Base-by-base conservation (phyloP, 2,888 invertebrate genomes). In the Zaprionus obscuricornis region DNA sequence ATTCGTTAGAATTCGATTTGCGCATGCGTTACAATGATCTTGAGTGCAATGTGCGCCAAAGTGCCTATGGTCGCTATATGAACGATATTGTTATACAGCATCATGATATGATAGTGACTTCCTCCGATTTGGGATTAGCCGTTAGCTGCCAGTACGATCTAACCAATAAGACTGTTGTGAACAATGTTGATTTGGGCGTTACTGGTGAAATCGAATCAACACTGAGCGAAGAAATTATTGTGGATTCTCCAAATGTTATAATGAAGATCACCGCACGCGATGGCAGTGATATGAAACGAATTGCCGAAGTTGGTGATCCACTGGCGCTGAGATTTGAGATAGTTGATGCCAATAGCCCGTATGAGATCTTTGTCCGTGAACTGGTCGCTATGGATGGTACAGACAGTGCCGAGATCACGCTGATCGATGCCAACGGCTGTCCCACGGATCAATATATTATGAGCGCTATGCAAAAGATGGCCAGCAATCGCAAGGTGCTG, bases 61-160 rank as follows among this genome's bases (percentile, higher is more conserved):
- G 96, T 88, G 95, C 86, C 62, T 86, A 95, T 63, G 96, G 96
- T 74, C 93, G 94, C 86, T 96, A 95, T 88, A 92, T 96, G 85
- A 97, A 96, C 90, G 97, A 97, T 90, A 96, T 96, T 52, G 95
- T 97, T 54, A 96, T 97, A 86, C 97, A 97, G 89, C 97, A 97
- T 91, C 97, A 97, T 91, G 97, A 97, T 89, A 96, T 96, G 85
- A 97, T 97, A 84, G 96, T 97, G 70, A 97, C 97, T 71, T 96
- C 96, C 70, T 96, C 96, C 45, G 97, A 97, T 92, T 92, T 97
- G 77, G 97, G 97, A 22, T 92, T 97, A 47, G 96, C 96, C 42
- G 96, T 97, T 62, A 96, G 96, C 72, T 97, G 97, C 90, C 96
- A 97, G 88, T 97, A 97, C 90, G 97, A 97, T 89, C 92, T 97